Base-by-base conservation (phyloP, 2,888 invertebrate genomes). In the Andricus curvator region DNA sequence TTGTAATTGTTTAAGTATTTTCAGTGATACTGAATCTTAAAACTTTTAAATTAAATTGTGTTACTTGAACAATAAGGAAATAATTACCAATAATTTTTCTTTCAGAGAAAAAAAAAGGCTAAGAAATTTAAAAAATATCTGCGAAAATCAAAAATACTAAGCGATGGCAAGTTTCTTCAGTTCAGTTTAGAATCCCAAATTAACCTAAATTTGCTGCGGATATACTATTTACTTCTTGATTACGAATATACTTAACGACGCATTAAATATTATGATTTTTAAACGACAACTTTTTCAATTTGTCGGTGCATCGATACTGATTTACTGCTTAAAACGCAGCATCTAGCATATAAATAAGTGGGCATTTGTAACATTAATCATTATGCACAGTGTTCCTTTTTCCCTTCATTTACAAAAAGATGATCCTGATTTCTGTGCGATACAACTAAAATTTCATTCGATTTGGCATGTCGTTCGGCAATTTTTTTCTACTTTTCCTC, bases 271-370 rank as follows among this genome's bases (percentile, higher is more conserved):
- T 70, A 70, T 11, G 51, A 70, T 51, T 70, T 70, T 51, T 20
- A 33, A 70, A 70, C 20, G 67, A 68, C 68, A 51, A 51, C n/a
- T n/a, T 56, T 56, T 33, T 15, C 48, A 68, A 25, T 56, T 37
- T 51, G 74, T 33, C 70, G 29, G 8, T 33, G 56, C 56, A 37
- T 37, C 74, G 74, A 56, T 56, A 33, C 33, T 70, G 70, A 70
- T 51, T 51, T 29, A n/a, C 33, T 74, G 56, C 56, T 56, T 56
- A 29, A 74, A 74, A 74, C 15, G 74, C 33, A 74, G 33, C 74
- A 33, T 74, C 33, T 74, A 74, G n/a, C n/a, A 74, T 56, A 56
- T 33, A 56, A 74, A 74, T 74, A 56, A 56, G 33, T 56, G 33
- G 51, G 33, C 15, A 29, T 74, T 74, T 74, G 56, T 37, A 33